Evolutionary conservation across 2,797 vertebrate species (phyloP).

Genomic region (Labeo calbasu): DNA sequence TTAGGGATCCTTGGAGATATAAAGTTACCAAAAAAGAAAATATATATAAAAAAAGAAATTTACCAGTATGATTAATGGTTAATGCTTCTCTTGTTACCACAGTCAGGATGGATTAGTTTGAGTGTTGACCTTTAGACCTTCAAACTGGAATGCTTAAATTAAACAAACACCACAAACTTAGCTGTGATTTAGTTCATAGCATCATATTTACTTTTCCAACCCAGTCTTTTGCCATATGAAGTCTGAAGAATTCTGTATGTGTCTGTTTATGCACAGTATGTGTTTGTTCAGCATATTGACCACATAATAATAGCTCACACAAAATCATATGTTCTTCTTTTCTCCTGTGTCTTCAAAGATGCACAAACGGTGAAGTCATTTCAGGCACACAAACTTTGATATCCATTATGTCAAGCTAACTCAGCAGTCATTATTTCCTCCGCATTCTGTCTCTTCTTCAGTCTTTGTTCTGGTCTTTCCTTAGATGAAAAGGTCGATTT

Average conservation of each 20-base stretch:
- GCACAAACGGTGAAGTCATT: constrained; percentile 11
- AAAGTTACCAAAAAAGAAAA: not conserved
- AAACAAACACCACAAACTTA: not conserved
- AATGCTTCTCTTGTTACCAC: not conserved
- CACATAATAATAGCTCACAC: constrained; percentile 13
- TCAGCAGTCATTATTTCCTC: not conserved
- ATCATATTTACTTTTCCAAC: not conserved
- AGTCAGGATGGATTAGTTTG: too few species aligned
- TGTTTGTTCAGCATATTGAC: constrained; percentile 21
- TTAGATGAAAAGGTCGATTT: constrained; percentile 15
- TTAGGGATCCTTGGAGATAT: not conserved
- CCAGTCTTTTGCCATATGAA: not conserved
- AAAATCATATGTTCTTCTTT: constrained; percentile 26
- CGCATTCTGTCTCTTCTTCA: not conserved
- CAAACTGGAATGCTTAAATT: not conserved
- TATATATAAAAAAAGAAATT: not conserved
- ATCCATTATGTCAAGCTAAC: constrained; percentile 13
- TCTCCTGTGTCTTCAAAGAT: not conserved
- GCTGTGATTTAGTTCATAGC: not conserved
- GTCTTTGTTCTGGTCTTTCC: constrained; percentile 11
- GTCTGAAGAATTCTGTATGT: not conserved
- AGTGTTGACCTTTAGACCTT: not conserved
- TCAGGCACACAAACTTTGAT: not conserved
- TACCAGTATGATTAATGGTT: not conserved
- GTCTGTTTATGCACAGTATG: not conserved